Base-by-base conservation (phyloP, 2,113 vertebrate genomes). In the Myotis brandtii region DNA sequence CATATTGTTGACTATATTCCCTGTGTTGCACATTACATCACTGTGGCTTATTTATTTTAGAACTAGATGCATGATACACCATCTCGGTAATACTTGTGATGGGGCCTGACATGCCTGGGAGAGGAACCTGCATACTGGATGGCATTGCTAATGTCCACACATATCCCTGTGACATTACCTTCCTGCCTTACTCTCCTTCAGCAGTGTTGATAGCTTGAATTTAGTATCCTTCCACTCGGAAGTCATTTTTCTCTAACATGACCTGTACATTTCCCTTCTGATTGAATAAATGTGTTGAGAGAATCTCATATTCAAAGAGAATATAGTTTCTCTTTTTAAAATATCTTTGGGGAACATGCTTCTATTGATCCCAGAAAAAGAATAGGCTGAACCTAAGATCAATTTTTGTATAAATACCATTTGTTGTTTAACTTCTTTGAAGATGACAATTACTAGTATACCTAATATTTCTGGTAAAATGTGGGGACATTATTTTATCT, bases 301-400 rank as follows among this genome's bases (percentile, higher is more conserved):
- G 21, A 93, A 72, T 77, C 79, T 90, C 75, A 76, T 88, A 76
- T 43, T 92, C 43, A 89, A 69, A 48, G 25, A 89, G 23, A 83
- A 6, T 87, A 80, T 73, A 56, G 75, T 95, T 95, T 95, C 7
- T 92, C 80, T 77, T 92, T 93, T 64, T 25, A 75, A 88, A 72
- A 67, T 2, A 59, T 64, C 66, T 64, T 80, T 66, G 43, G 40
- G 25, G 37, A 72, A 16, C 21, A 40, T 25, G n/a, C 62, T 94
- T 90, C 27, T 80, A 46, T 27, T 83, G 43, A 73, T 76, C 50
- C 70, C 59, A 37, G 52, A 25, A 79, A 46, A 91, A 32, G 10
- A 48, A 79, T 43, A 62, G 67, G 84, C 21, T 69, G 54, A 84
- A 90, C 5, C 14, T 64, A 6, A 73, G 52, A 85, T 82, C 20